Conservation (phyloP, 1,140 invertebrate species). For the Leptinotarsa texana region DNA sequence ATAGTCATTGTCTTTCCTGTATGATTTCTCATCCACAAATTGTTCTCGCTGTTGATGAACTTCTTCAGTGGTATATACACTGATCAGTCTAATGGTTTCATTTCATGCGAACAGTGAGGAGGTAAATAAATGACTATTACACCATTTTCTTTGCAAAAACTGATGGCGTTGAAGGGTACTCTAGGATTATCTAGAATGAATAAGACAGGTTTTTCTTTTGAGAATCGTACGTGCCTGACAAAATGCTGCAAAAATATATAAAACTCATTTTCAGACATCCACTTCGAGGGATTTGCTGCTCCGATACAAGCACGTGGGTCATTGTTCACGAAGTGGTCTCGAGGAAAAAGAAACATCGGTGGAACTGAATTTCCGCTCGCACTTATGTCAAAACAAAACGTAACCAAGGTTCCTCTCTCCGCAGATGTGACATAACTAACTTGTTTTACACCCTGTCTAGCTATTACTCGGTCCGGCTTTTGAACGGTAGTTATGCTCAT, state of each 20-base stretch:
- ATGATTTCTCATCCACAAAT: background rate
- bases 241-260: slow-evolving; percentile 44
- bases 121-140: slow-evolving; percentile 50
- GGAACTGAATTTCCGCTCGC: slow-evolving; percentile 52
- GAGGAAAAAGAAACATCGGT: slow-evolving; percentile 52
- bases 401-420: background rate
- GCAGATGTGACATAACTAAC: slow-evolving; percentile 13
- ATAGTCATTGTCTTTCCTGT: background rate
- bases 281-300: slow-evolving; percentile 55
- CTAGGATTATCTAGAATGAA: slow-evolving; percentile 36
- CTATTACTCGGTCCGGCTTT: slow-evolving; percentile 4
- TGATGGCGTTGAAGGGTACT: slow-evolving; percentile 37
- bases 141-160: slow-evolving; percentile 45
- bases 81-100: slow-evolving; percentile 54
- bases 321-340: slow-evolving; percentile 49
- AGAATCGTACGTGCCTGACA: background rate
- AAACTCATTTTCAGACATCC: slow-evolving; percentile 57
- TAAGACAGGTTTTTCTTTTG: slow-evolving; percentile 39
- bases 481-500: slow-evolving; percentile 53
- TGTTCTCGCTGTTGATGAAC: background rate
- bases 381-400: background rate
- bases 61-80: slow-evolving; percentile 19
- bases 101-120: slow-evolving; percentile 43
- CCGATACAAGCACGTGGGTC: slow-evolving; percentile 54
- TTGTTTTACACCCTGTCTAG: background rate